Evolutionary conservation across 2,888 invertebrate species (phyloP).

Genomic region (Phasia obesa): DNA sequence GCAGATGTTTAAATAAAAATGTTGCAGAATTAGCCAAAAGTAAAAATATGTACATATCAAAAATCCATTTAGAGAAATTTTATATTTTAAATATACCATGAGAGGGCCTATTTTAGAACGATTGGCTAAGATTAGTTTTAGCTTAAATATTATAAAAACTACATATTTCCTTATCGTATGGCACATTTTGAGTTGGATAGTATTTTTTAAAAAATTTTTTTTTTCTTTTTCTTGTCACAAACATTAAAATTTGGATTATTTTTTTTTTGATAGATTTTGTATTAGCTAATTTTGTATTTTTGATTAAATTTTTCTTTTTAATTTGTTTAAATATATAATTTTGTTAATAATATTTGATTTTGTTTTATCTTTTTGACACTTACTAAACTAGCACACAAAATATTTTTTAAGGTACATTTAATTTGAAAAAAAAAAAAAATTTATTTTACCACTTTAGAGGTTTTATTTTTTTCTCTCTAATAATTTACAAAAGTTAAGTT

Average conservation of each 20-base stretch:
- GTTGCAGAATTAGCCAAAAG: too few species aligned
- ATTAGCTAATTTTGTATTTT: slow-evolving; percentile 50
- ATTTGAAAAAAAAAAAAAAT: slow-evolving; percentile 71
- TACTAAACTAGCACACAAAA: slow-evolving; percentile 81
- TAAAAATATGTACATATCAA: too few species aligned
- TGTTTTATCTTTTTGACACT: slow-evolving; percentile 77
- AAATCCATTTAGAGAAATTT: too few species aligned
- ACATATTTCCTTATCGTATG: slow-evolving; percentile 39
- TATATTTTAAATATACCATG: neutral
- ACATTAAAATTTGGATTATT: slow-evolving; percentile 64
- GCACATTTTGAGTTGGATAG: slow-evolving; percentile 63
- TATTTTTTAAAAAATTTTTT: slow-evolving; percentile 51
- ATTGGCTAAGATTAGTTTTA: neutral
- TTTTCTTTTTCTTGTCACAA: slow-evolving; percentile 43
- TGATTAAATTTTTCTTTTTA: slow-evolving; percentile 42
- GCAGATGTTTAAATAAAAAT: too few species aligned
- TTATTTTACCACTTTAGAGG: slow-evolving; percentile 45
- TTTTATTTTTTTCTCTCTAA: slow-evolving; percentile 37
- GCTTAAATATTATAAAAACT: too few species aligned
- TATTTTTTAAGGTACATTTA: slow-evolving; percentile 81
- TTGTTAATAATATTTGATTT: slow-evolving; percentile 68
- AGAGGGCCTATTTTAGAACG: neutral
- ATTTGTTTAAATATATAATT: slow-evolving; percentile 64
- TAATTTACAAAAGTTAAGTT: slow-evolving; percentile 61
- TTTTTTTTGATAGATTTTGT: slow-evolving; percentile 24